These are phyloP conservation scores for Steinernema scapterisci DNA, from an alignment of 2,888 invertebrate species.

Conservation along the genomic window DNA sequence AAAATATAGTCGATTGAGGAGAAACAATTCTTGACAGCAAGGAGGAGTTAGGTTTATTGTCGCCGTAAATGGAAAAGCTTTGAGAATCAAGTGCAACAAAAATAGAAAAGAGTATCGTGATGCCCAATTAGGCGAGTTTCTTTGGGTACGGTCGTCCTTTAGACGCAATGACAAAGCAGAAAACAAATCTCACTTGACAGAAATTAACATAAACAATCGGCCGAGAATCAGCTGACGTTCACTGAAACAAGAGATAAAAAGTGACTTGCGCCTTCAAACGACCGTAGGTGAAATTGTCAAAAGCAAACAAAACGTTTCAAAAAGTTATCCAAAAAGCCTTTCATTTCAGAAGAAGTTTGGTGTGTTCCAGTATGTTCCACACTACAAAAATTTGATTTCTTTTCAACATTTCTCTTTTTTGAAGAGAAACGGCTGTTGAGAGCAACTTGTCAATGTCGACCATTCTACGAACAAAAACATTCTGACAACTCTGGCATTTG, in stretches of 20 bases:
- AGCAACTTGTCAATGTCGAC: constrained; percentile 2
- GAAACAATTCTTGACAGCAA: too few species aligned
- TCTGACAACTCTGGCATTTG: constrained; percentile 28
- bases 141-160: too few species aligned
- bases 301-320: background rate
- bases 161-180: background rate
- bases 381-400: too few species aligned
- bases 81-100: too few species aligned
- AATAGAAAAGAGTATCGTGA: too few species aligned
- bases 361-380: too few species aligned
- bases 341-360: background rate
- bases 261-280: too few species aligned
- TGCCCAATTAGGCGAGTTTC: too few species aligned
- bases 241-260: background rate
- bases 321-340: too few species aligned
- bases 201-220: constrained; percentile 3
- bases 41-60: too few species aligned
- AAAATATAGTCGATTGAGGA: background rate
- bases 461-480: constrained; percentile 10
- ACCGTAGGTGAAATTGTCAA: background rate
- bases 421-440: background rate
- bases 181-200: background rate
- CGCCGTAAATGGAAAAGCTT: background rate
- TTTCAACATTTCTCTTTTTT: constrained; percentile 9
- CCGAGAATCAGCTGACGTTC: background rate